Conservation (phyloP, 2,888 invertebrate genomes). For the Lordiphosa andalusiaca region DNA sequence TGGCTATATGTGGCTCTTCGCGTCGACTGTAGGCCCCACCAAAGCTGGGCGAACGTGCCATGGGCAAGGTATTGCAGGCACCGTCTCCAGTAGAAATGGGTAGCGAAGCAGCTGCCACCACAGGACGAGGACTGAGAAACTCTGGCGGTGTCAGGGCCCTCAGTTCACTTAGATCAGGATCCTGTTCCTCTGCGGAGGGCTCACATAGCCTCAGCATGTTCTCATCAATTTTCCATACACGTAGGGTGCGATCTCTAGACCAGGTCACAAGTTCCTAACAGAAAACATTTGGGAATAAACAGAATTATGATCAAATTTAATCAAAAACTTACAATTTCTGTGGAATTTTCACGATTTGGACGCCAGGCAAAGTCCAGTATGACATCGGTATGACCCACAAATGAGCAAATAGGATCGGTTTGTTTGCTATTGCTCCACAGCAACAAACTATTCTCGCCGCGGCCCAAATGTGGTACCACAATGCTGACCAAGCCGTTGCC, state of each 20-base stretch:
- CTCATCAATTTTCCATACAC: slow-evolving; percentile 94
- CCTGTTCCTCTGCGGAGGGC: slow-evolving; percentile 69
- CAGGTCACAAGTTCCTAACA: slow-evolving; percentile 91
- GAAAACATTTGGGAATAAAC: not conserved
- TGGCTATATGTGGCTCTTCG: slow-evolving; percentile 76
- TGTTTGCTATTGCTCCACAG: slow-evolving; percentile 88
- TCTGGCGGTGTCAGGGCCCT: slow-evolving; percentile 64
- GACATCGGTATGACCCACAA: slow-evolving; percentile 96
- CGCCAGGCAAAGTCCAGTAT: slow-evolving; percentile 98
- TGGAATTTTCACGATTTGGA: slow-evolving; percentile 82
- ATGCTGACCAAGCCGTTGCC: slow-evolving; percentile 95
- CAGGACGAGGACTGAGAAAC: slow-evolving; percentile 69
- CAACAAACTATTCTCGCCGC: slow-evolving; percentile 91
- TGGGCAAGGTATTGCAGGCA: slow-evolving; percentile 41
- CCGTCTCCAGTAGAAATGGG: slow-evolving; percentile 57
- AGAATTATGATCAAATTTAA: not conserved
- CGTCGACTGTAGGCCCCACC: slow-evolving; percentile 51
- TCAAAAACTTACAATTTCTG: slow-evolving; percentile 71
- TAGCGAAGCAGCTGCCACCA: slow-evolving; percentile 54
- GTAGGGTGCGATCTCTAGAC: slow-evolving; percentile 95
- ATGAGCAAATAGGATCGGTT: slow-evolving; percentile 90
- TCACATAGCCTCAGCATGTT: slow-evolving; percentile 89
- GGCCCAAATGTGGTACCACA: slow-evolving; percentile 93
- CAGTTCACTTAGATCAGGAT: slow-evolving; percentile 64
- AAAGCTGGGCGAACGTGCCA: slow-evolving; percentile 80